These are phyloP conservation scores for Autographa pulchrina DNA, from an alignment of 2,888 invertebrate genomes.

Conservation along the genomic window DNA sequence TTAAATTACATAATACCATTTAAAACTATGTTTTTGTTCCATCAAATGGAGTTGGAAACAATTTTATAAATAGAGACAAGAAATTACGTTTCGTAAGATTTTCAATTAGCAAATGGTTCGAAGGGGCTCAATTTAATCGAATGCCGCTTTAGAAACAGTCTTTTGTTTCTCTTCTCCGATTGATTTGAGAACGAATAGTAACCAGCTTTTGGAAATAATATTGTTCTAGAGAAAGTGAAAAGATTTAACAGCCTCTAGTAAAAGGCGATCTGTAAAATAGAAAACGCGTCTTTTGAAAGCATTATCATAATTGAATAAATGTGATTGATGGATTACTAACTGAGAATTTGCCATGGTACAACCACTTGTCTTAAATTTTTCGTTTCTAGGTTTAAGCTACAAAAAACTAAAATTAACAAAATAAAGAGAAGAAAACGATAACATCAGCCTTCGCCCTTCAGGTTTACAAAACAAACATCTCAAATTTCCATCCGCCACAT, in stretches of 20 bases:
- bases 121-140: slow-evolving; percentile 64
- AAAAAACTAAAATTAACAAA: not conserved
- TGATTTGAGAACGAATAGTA: slow-evolving; percentile 44
- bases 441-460: slow-evolving; percentile 16
- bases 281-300: not conserved
- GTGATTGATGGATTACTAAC: too few relatives aligned
- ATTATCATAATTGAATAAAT: too few relatives aligned
- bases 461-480: slow-evolving; percentile 57
- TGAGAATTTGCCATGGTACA: too few relatives aligned
- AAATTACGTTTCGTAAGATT: slow-evolving; percentile 52
- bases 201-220: slow-evolving; percentile 8
- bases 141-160: slow-evolving; percentile 53
- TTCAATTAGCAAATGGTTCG: slow-evolving; percentile 69
- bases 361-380: too few relatives aligned
- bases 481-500: slow-evolving; percentile 57
- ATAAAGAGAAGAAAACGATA: slow-evolving; percentile 1
- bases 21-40: slow-evolving; percentile 26
- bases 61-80: slow-evolving; percentile 36
- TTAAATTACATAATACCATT: not conserved
- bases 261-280: not conserved
- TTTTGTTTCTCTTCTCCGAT: slow-evolving; percentile 61
- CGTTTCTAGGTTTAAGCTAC: not conserved
- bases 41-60: slow-evolving; percentile 22
- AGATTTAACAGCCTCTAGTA: not conserved
- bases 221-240: not conserved